Evolutionary conservation across 2,797 vertebrate genomes (phyloP), one percentile per base, ranked within the genome.

Genomic region (Sebastolobus altivelis): DNA sequence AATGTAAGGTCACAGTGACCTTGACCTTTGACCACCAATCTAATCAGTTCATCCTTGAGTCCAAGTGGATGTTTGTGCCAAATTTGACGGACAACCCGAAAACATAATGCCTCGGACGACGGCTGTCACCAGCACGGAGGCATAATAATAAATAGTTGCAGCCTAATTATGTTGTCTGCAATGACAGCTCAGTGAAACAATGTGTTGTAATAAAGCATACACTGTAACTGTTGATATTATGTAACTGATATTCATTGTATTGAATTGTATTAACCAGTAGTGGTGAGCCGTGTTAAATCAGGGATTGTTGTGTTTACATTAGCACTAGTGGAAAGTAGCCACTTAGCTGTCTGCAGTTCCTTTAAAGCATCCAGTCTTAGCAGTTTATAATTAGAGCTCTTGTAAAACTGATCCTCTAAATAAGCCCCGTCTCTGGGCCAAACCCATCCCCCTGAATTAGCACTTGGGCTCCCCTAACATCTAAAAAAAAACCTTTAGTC

Each of bases 341-440:
- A 16, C 61, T 55, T 29, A 52, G 49, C 73, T 63, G 2, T 58
- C 29, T 82, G 66, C 20, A 60, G n/a, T 35, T 80, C 46, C 67
- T 81, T 81, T 76, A 70, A 80, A 83, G 46, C 77, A n/a, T 84
- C 79, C 75, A 65, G 16, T 87, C 83, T 52, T 62, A 46, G 81
- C 72, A 58, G 81, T 59, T 87, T 87, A 87, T 85, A 86, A 89
- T 89, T 81, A 88, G 83, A 80, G 58, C 77, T 49, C 55, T 75
- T 80, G 61, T 77, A 65, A 83, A 85, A 69, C 52, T 43, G 85
- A 85, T 79, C 79, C 80, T 80, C 22, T 38, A 82, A 88, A 87
- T 87, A 90, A 79, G 25, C 65, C 22, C 11, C 2, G 37, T 77
- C 75, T 80, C 70, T 78, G 37, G 69, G 77, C 72, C 88, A 85